Evolutionary conservation across 2,113 vertebrate genomes (phyloP), one percentile per base, ranked within the genome.

Genomic region (Phodopus roborovskii): DNA sequence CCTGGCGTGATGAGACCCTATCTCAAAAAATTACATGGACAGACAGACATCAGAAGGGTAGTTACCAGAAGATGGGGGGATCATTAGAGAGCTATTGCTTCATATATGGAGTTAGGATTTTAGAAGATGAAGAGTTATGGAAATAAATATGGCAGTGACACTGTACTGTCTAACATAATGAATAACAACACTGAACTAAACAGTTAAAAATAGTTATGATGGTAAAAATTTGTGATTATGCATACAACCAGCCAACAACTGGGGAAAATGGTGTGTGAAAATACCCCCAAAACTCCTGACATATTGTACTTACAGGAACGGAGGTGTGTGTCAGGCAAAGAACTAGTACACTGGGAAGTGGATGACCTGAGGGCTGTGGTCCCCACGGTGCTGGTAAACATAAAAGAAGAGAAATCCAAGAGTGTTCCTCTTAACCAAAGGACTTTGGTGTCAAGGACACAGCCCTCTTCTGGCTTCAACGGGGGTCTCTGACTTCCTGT

Each of bases 291-390:
- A 93, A 94, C 28, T 85, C 74, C 74, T 73, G 26, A 64, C 71
- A 83, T 16, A 45, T 79, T 93, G n/a, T 86, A 91, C 84, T 86
- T 92, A 75, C 42, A 91, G 83, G 90, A 91, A 45, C 7, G 15
- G 36, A 73, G 39, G 15, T 3, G 3, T 48, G 17, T 53, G 39
- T 48, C 64, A 92, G 91, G 48, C 68, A 73, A 93, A 94, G 42
- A 95, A 70, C 22, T 75, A 26, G 42, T 20, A 66, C 17, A n/a
- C 22, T 30, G 53, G 56, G 33, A 33, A 79, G 60, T 30, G 60
- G 33, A 19, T 56, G 45, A 36, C 39, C 39, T 73, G 70, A 78
- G 62, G 50, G 3, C 0, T 2, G 1, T 16, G 50, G 19, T 48
- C 62, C 85, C 77, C 74, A 56, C 20, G 42, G 45, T 56, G 60